These are phyloP conservation scores for Turnix velox DNA, from an alignment of 2,113 vertebrate species.

Conservation along the genomic window DNA sequence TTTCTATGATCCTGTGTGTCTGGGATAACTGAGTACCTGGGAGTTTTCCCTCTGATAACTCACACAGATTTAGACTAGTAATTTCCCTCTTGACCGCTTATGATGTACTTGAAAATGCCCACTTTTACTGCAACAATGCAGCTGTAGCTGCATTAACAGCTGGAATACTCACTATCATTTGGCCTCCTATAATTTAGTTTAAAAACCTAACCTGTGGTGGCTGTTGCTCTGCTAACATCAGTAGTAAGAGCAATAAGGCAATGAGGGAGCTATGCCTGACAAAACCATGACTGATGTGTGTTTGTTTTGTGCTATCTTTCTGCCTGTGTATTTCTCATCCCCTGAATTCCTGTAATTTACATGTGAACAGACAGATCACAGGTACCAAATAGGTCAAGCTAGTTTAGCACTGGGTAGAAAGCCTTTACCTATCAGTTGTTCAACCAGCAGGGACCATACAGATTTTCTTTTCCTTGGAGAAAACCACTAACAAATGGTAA, in stretches of 20 bases:
- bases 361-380: background rate
- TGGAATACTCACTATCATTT: background rate
- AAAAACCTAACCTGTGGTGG: background rate
- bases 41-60: background rate
- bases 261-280: background rate
- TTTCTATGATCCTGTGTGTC: background rate
- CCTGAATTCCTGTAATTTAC: background rate
- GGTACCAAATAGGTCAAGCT: background rate
- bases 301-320: background rate
- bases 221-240: background rate
- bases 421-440: background rate
- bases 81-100: background rate
- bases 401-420: background rate
- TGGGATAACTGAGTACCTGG: background rate
- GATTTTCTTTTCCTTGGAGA: background rate
- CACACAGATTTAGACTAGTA: background rate
- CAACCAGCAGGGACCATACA: accelerated
- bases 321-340: background rate
- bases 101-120: background rate
- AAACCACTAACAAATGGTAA: background rate
- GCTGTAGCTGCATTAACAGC: background rate
- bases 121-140: background rate
- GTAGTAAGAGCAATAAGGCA: background rate
- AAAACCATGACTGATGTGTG: background rate
- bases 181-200: background rate